phyloP scores from a whole-genome alignment of 2,797 vertebrate species.

The Scolopax bukidnonensis region DNA sequence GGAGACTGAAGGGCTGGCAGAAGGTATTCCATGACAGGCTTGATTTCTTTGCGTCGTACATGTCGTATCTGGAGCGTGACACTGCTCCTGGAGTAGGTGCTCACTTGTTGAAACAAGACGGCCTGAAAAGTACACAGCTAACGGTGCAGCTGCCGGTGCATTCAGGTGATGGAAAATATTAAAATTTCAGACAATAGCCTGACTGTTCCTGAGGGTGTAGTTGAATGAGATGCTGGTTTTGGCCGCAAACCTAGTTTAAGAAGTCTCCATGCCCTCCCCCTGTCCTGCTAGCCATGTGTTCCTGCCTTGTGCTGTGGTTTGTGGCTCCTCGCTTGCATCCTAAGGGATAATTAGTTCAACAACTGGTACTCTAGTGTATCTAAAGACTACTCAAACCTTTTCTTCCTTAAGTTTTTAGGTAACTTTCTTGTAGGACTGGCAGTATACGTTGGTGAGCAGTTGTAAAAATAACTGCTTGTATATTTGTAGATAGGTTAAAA shows the following conservation, averaged over 20 bases:
- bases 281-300: not conserved
- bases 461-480: not conserved
- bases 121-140: not conserved
- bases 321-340: not conserved
- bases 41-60: fast-evolving
- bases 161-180: not conserved
- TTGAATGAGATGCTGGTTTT: slow-evolving; percentile 7
- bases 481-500: not conserved
- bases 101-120: not conserved
- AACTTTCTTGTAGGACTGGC: not conserved
- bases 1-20: not conserved
- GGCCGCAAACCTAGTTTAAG: not conserved
- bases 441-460: not conserved
- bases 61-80: not conserved
- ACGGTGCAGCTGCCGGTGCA: not conserved
- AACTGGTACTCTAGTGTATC: not conserved
- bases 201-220: not conserved
- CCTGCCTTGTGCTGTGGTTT: slow-evolving; percentile 1
- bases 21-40: not conserved
- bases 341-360: not conserved
- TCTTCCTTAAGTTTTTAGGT: not conserved
- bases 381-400: not conserved
- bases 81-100: not conserved
- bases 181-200: not conserved
- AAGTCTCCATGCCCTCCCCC: not conserved